phyloP scores from a whole-genome alignment of 2,888 invertebrate genomes.

The Omphaloscelis lunosa region DNA sequence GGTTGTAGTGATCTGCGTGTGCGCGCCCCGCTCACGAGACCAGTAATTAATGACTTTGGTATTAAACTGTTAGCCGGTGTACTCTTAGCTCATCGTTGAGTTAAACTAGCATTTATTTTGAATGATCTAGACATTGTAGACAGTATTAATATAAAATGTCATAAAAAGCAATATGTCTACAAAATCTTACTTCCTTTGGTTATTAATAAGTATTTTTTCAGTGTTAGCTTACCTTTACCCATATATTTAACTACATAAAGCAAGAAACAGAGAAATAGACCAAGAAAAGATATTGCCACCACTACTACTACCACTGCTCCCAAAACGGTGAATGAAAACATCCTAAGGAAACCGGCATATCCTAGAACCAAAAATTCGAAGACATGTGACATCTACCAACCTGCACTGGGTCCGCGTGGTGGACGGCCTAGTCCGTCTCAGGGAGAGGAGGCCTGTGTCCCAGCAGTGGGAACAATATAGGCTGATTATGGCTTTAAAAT shows the following conservation, averaged over 20 bases:
- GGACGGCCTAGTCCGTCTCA: no score
- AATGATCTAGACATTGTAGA: conserved; percentile 15
- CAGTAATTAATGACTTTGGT: conserved; percentile 42
- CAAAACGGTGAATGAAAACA: no score
- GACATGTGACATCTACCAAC: no score
- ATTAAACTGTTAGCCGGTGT: conserved; percentile 41
- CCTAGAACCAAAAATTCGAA: no score
- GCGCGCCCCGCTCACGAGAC: conserved; percentile 48
- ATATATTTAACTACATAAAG: not conserved
- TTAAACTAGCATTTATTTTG: conserved; percentile 32
- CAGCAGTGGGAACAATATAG: no score
- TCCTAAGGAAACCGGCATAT: no score
- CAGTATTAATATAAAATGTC: not conserved
- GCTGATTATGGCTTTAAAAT: no score
- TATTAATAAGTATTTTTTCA: not conserved
- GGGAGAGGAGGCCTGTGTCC: no score
- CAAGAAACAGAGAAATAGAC: not conserved
- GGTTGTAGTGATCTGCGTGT: conserved; percentile 54
- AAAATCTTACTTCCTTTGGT: not conserved
- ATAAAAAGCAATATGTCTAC: not conserved
- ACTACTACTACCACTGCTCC: no score
- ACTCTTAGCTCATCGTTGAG: conserved; percentile 29
- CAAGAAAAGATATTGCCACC: not conserved
- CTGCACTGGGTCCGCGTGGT: no score
- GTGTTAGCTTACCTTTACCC: not conserved